Percentiles rank a stretch among this genome's conserved stretches.
Evolutionary conservation across 1,140 invertebrate species (phyloP).

Genomic region (Ceratina japonica): DNA sequence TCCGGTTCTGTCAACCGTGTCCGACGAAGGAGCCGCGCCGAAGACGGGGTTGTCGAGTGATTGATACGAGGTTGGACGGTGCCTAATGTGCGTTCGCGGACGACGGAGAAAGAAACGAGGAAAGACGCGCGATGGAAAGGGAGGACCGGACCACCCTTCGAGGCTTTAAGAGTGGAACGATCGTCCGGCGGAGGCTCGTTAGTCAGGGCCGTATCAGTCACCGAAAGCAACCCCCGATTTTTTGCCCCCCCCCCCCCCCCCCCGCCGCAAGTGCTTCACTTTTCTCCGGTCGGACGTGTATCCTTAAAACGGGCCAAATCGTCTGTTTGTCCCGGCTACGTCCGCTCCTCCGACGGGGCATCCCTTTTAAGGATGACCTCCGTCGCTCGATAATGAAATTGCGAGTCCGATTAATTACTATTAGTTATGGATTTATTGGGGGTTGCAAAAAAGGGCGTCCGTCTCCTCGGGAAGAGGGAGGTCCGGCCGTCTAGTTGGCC

Average conservation of each 20-base stretch:
- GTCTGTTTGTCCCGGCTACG: constrained; percentile 69
- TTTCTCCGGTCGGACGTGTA: constrained; percentile 22
- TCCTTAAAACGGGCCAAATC: constrained; percentile 74
- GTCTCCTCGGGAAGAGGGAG: not conserved
- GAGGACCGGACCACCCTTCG: constrained; percentile 69
- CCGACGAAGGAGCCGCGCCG: constrained; percentile 46
- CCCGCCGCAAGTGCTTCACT: constrained; percentile 7
- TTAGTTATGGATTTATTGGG: not conserved
- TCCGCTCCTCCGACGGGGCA: constrained; percentile 17
- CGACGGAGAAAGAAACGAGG: constrained; percentile 43
- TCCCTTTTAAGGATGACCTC: no score
- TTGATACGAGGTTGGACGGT: constrained; percentile 76
- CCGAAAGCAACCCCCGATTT: constrained; percentile 74
- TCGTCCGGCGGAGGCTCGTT: constrained; percentile 71
- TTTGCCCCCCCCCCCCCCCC: constrained; percentile 35
- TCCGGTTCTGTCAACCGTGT: constrained; percentile 71
- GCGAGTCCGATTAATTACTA: not conserved
- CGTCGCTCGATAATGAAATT: not conserved
- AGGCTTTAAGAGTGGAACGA: constrained; percentile 74
- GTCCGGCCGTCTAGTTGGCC: not conserved
- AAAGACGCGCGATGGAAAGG: constrained; percentile 22
- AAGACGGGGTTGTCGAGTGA: constrained; percentile 63
- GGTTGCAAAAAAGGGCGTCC: not conserved
- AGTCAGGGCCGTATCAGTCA: constrained; percentile 76
- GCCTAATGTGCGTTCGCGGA: constrained; percentile 68